phyloP scores from a whole-genome alignment of 2,888 invertebrate species.

The Ypsolopha sequella region DNA sequence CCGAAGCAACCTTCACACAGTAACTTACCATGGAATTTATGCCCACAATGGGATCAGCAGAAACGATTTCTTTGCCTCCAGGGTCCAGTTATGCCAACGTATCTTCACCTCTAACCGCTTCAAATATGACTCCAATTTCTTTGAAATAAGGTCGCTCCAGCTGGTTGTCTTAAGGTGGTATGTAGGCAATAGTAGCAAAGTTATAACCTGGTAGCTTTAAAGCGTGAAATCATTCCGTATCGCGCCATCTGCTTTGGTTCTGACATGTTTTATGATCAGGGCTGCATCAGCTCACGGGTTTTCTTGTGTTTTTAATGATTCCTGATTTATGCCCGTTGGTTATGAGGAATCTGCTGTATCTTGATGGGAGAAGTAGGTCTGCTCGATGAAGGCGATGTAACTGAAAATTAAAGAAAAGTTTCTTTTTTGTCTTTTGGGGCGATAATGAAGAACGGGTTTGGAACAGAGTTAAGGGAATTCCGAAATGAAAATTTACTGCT shows the following conservation, averaged over 20 bases:
- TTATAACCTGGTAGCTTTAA: conserved; percentile 47
- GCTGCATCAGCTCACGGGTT: conserved; percentile 30
- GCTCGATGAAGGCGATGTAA: not conserved
- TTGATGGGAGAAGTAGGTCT: conserved; percentile 9
- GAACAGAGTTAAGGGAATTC: not conserved
- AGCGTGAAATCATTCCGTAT: conserved; percentile 46
- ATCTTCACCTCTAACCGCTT: not conserved
- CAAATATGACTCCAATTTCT: not conserved
- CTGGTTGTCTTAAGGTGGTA: not conserved
- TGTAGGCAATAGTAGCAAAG: conserved; percentile 25
- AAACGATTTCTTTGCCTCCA: conserved; percentile 39
- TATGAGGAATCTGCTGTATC: conserved; percentile 18
- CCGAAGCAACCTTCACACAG: conserved; percentile 23
- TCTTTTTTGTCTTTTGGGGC: not conserved
- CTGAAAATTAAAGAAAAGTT: conserved; percentile 11
- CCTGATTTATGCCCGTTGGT: conserved; percentile 34
- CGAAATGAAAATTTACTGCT: not conserved
- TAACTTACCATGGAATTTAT: conserved; percentile 42
- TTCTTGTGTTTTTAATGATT: conserved; percentile 36
- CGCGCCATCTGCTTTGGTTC: conserved; percentile 44
- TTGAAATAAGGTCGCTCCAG: not conserved
- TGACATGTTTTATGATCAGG: conserved; percentile 49
- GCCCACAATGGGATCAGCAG: conserved; percentile 43
- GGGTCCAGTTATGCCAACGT: conserved; percentile 15
- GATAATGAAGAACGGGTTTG: not conserved